These are phyloP conservation scores for Capromys pilorides DNA, from an alignment of 2,797 vertebrate genomes.

Conservation along the genomic window DNA sequence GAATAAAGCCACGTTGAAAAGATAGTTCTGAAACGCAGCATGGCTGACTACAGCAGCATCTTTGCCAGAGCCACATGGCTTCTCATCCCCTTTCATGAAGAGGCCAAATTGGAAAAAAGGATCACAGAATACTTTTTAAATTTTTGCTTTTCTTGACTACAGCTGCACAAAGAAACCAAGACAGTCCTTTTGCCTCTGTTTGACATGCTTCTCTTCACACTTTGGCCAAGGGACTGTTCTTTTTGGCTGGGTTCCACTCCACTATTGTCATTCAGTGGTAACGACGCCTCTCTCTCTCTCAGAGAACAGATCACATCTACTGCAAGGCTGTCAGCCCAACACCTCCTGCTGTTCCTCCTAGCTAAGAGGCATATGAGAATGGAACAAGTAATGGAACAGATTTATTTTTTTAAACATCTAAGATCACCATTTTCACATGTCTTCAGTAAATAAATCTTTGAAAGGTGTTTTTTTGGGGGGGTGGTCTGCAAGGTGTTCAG, in stretches of 20 bases:
- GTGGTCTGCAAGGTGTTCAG: too few species aligned
- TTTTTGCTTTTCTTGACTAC: neutral
- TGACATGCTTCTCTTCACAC: neutral
- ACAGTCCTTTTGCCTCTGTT: neutral
- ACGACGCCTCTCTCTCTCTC: neutral
- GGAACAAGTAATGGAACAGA: neutral
- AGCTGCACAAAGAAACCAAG: neutral
- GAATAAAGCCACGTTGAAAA: neutral
- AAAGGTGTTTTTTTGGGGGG: neutral
- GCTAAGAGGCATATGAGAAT: neutral
- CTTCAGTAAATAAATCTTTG: conserved; percentile 30
- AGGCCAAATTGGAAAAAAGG: neutral
- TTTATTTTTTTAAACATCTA: neutral
- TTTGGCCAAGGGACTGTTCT: neutral
- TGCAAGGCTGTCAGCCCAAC: neutral
- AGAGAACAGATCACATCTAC: neutral
- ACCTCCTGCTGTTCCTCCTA: neutral
- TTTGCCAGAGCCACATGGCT: fast-evolving
- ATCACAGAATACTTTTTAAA: fast-evolving
- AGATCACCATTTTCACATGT: conserved; percentile 37
- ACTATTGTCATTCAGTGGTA: neutral
- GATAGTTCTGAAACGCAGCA: neutral
- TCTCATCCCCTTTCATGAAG: neutral
- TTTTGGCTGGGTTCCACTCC: neutral
- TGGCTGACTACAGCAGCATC: neutral